These are phyloP conservation scores for Notoglanidium macrostoma DNA, from an alignment of 2,797 vertebrate species.

Conservation along the genomic window DNA sequence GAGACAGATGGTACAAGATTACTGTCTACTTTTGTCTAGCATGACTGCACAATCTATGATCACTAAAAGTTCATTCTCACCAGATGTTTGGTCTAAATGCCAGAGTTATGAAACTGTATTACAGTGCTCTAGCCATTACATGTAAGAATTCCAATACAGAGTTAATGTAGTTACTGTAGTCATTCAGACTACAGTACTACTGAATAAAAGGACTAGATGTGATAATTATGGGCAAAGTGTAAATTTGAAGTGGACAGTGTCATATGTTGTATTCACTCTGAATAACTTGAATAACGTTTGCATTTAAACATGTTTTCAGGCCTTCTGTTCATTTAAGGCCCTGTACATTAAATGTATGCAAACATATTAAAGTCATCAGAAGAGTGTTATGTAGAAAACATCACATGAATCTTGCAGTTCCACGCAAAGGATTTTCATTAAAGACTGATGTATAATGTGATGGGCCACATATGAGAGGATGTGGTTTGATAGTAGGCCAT, in stretches of 20 bases:
- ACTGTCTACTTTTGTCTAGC: neutral
- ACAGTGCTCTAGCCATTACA: neutral
- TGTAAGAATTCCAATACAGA: neutral
- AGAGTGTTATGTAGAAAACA: neutral
- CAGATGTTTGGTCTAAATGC: neutral
- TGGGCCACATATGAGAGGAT: conserved; percentile 34
- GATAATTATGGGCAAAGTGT: neutral
- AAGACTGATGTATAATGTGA: conserved; percentile 23
- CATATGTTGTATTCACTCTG: neutral
- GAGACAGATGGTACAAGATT: conserved; percentile 14
- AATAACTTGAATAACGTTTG: neutral
- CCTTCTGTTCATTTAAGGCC: neutral
- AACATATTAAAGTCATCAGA: neutral
- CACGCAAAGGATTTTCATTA: conserved; percentile 26
- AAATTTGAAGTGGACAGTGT: neutral
- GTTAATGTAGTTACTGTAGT: neutral
- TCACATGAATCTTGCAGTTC: neutral
- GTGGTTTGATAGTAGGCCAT: conserved; percentile 6
- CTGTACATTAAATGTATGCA: neutral
- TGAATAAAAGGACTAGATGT: neutral
- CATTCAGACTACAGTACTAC: neutral
- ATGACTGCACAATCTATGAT: conserved; percentile 11
- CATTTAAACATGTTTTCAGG: neutral
- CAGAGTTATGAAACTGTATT: conserved; percentile 7
- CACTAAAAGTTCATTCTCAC: neutral